Base-by-base conservation (phyloP, 1,140 invertebrate species). In the Frieseomelitta varia region DNA sequence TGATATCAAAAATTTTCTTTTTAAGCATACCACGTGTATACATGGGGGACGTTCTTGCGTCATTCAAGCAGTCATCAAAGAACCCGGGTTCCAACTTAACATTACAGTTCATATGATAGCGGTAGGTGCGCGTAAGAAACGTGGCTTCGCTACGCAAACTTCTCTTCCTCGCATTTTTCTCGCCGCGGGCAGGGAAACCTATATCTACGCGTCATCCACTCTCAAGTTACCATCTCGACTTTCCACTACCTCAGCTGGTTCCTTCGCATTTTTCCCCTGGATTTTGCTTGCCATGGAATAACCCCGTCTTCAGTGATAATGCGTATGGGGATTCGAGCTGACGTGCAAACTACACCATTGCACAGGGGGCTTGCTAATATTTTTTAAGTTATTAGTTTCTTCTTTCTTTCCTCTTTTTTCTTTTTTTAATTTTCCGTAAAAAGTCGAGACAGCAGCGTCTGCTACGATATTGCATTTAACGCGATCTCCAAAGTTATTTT, bases 141-240 rank as follows among this genome's bases (percentile, higher is more conserved):
- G 68, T 58, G 55, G 77, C 56, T 77, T 17, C 24, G 30, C 65
- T 79, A 56, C 39, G 84, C 88, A 84, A 87, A 88, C 85, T 85
- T 82, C 85, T 86, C 27, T 30, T 30, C 17, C 27, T 85, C 86
- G 56, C 85, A 91, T 91, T 91, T 91, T 87, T 77, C 73, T 56
- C 67, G 56, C 69, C 53, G 51, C 85, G 79, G 58, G 65, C 72
- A 76, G 30, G 58, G 73, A 72, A 79, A 88, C 77, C 79, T 85
- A 74, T 87, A 88, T 87, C 73, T 73, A 87, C 53, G 69, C 69
- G 82, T 58, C 84, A 85, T 88, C 84, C 82, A 85, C 86, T 88
- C 76, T 88, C 72, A 24, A 79, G 75, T 88, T 88, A 88, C 84
- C 87, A 88, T 86, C 79, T 85, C 76, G 76, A 67, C 84, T 89